Conservation (phyloP, 2,797 vertebrate species). For the Eospalax fontanierii region DNA sequence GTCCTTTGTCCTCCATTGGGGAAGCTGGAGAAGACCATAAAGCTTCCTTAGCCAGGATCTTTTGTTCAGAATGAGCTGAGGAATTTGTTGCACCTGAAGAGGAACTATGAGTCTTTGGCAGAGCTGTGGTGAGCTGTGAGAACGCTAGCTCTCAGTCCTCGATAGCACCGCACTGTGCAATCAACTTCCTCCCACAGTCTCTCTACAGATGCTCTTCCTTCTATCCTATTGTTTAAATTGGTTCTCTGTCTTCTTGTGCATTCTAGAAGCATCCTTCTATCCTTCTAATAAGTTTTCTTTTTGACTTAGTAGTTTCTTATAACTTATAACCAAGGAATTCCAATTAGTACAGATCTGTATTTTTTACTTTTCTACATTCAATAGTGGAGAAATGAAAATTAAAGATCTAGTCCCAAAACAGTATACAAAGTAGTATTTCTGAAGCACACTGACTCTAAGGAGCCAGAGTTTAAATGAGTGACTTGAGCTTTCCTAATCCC, state of each 20-base stretch:
- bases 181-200: neutral
- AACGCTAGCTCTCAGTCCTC: neutral
- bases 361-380: conserved; percentile 14
- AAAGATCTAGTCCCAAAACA: neutral
- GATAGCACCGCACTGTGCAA: neutral
- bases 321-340: conserved; percentile 1
- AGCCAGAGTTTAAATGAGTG: neutral
- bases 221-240: neutral
- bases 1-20: neutral
- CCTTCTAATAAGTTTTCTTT: conserved; percentile 35
- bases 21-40: too few species aligned
- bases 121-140: neutral
- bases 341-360: neutral
- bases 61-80: neutral
- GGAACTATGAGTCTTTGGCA: neutral
- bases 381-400: conserved; percentile 24
- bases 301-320: neutral
- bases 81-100: neutral
- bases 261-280: neutral
- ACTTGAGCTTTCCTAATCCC: neutral
- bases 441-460: neutral
- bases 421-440: neutral
- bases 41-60: neutral
- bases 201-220: neutral
- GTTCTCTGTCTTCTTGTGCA: neutral